Conservation (phyloP, 2,888 invertebrate genomes). For the Dryobota labecula region DNA sequence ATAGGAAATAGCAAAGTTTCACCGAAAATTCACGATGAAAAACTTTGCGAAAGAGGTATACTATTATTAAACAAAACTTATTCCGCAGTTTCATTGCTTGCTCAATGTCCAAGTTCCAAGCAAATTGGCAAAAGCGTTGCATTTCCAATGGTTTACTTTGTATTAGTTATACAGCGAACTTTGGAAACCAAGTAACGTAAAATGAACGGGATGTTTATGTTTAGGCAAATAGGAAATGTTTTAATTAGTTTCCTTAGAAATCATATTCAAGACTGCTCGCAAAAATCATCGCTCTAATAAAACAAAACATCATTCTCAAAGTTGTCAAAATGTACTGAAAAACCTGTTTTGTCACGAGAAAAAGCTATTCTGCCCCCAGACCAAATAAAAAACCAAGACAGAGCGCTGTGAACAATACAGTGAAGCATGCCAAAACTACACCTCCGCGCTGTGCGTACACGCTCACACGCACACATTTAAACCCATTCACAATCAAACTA, state of each 20-base stretch:
- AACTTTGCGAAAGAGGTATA: slow-evolving; percentile 30
- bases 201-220: slow-evolving; percentile 17
- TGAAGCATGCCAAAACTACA: no score
- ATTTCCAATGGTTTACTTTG: slow-evolving; percentile 41
- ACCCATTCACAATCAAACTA: no score
- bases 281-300: no score
- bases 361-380: no score
- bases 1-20: slow-evolving; percentile 23
- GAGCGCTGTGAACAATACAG: no score
- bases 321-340: no score
- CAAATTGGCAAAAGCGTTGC: slow-evolving; percentile 42
- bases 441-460: no score
- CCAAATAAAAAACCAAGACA: no score
- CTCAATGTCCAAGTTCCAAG: slow-evolving; percentile 31
- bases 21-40: slow-evolving; percentile 19
- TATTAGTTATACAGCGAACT: slow-evolving; percentile 17
- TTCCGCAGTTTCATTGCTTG: slow-evolving; percentile 24
- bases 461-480: no score
- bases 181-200: slow-evolving; percentile 14
- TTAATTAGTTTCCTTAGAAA: slow-evolving; percentile 21
- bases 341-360: no score
- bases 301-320: no score
- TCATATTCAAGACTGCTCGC: not conserved
- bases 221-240: slow-evolving; percentile 12
- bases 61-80: slow-evolving; percentile 51